Percentiles rank a stretch among this genome's conserved stretches.
Conservation (phyloP, 2,113 vertebrate species). For the Pristiophorus japonicus region DNA sequence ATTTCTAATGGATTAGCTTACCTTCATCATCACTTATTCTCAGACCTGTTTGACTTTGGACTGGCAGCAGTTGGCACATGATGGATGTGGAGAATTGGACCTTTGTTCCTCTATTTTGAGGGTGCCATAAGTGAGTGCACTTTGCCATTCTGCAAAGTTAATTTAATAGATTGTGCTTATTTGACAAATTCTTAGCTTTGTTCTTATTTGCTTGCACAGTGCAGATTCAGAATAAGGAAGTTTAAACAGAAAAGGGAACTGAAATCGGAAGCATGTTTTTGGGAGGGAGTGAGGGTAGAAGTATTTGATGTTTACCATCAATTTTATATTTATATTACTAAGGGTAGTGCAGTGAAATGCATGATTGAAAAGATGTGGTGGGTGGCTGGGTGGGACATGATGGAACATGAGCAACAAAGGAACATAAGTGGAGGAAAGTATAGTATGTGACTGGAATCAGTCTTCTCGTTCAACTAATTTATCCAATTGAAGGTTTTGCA, state of each 20-base stretch:
- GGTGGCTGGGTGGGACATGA: background rate
- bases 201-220: background rate
- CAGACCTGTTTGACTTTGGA: too few species aligned
- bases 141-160: background rate
- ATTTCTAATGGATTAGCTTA: too few species aligned
- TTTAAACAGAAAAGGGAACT: background rate
- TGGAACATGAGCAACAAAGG: background rate
- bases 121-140: background rate
- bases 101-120: background rate
- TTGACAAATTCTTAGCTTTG: background rate
- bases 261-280: background rate
- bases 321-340: background rate
- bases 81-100: too few species aligned
- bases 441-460: background rate
- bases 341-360: background rate
- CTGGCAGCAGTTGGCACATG: too few species aligned
- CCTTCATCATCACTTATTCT: too few species aligned
- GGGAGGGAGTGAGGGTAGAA: background rate
- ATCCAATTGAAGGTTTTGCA: background rate
- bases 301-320: background rate
- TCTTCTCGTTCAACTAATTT: background rate
- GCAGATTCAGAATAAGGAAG: background rate
- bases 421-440: background rate
- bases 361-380: background rate
- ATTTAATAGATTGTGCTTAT: background rate